These are phyloP conservation scores for Himalopsyche tibetana DNA, from an alignment of 2,888 invertebrate genomes.

Conservation along the genomic window DNA sequence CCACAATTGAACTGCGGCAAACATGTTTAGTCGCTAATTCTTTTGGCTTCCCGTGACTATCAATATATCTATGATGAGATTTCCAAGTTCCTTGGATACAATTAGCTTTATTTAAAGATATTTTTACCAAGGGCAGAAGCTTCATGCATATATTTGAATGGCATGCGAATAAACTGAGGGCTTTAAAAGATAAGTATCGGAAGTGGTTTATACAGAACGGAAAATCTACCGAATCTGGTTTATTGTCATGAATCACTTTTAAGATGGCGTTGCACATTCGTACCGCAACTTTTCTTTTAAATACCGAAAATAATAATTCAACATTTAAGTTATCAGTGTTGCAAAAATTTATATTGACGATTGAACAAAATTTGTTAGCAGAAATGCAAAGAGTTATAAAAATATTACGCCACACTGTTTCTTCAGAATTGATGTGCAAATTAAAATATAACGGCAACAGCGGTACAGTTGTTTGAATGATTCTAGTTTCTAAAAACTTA, in stretches of 20 bases:
- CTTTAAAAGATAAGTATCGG: conserved; percentile 73
- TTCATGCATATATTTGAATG: conserved; percentile 71
- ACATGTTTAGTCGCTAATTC: conserved; percentile 69
- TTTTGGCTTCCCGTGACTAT: conserved; percentile 68
- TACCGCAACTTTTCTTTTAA: conserved; percentile 73
- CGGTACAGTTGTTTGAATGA: conserved; percentile 73
- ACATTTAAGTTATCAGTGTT: conserved; percentile 71
- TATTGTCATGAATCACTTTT: conserved; percentile 70
- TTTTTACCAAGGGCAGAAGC: conserved; percentile 70
- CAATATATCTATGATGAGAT: conserved; percentile 71
- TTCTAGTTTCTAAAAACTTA: conserved; percentile 73
- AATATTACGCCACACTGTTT: conserved; percentile 72
- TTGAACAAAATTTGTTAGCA: conserved; percentile 75
- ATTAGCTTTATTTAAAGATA: conserved; percentile 72
- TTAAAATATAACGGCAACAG: conserved; percentile 74
- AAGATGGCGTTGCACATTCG: conserved; percentile 72
- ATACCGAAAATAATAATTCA: conserved; percentile 69
- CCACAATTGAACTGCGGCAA: conserved; percentile 71
- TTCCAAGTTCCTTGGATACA: conserved; percentile 74
- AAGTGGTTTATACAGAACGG: conserved; percentile 75
- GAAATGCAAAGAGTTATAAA: conserved; percentile 74
- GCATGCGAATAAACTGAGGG: conserved; percentile 72
- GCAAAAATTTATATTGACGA: conserved; percentile 71
- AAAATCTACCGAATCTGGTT: conserved; percentile 69
- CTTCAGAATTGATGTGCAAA: conserved; percentile 71